Evolutionary conservation across 2,888 invertebrate species (phyloP), one percentile per base, ranked within the genome.

Genomic region (Timema cristinae): DNA sequence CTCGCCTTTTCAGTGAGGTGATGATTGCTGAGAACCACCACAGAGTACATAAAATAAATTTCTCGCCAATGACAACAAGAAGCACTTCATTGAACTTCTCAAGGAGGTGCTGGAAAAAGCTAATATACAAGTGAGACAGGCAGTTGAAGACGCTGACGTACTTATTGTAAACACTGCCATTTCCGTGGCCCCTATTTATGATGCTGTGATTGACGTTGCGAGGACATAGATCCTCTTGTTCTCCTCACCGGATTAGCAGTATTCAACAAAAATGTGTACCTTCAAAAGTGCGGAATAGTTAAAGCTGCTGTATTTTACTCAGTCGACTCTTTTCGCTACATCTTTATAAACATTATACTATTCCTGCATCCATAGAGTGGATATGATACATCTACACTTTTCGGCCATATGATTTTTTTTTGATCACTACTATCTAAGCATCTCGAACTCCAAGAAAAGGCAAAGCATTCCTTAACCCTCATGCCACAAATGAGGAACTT

Each of bases 381-480:
- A 56, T 56, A 7, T 56, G 56, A 56, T 13, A 32, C 56, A 56
- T 56, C 56, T 56, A 16, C 13, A 56, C 9, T 56, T 56, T 56
- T 56, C 56, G 56, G 56, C n/a, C n/a, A n/a, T n/a, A n/a, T n/a
- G n/a, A n/a, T n/a, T n/a, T n/a, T n/a, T n/a, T n/a, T n/a, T n/a
- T 52, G 54, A 10, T 52, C 54, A 56, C 13, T 10, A 56, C 56
- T 10, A 56, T 8, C 56, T 56, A 56, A 56, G 56, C 5, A 56
- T 56, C 56, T 16, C 7, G 7, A 56, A 11, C 7, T 10, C 56
- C 56, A 11, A 56, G 56, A 56, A 11, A 56, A 11, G 56, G 56
- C 56, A 56, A 56, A 56, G n/a, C 56, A 56, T 56, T 56, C n/a
- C 56, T 56, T 56, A 11, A 56, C 56, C 13, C 11, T 56, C 56